Evolutionary conservation across 2,888 invertebrate genomes (phyloP).

Genomic region (Diarsia rubi): DNA sequence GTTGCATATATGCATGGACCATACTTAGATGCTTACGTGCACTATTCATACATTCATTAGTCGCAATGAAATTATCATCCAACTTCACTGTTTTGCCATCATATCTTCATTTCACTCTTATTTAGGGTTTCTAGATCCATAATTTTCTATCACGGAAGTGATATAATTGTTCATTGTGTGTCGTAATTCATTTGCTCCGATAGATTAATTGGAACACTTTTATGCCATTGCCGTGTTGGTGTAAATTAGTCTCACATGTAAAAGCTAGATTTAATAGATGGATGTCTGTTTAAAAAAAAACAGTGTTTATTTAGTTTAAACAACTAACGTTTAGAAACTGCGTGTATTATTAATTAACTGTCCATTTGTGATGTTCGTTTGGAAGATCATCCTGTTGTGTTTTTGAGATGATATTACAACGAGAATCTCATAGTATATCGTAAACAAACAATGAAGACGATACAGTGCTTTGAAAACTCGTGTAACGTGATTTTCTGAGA

Average conservation of each 20-base stretch:
- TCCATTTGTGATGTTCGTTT: constrained; percentile 25
- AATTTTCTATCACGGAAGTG: constrained; percentile 52
- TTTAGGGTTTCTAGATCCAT: constrained; percentile 58
- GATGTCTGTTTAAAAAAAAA: constrained; percentile 19
- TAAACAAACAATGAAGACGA: too few species aligned
- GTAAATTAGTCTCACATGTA: constrained; percentile 47
- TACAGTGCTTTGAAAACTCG: too few species aligned
- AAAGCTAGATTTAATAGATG: constrained; percentile 32
- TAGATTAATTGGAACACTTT: constrained; percentile 40
- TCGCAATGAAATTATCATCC: constrained; percentile 65
- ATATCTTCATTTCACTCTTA: constrained; percentile 64
- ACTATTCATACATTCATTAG: constrained; percentile 82
- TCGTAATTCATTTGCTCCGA: constrained; percentile 49
- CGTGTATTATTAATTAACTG: constrained; percentile 12
- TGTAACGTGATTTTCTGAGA: too few species aligned
- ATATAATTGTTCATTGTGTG: constrained; percentile 63
- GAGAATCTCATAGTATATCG: background rate
- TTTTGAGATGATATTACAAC: background rate
- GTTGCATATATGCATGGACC: constrained; percentile 90
- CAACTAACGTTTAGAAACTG: constrained; percentile 9
- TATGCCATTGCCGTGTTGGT: constrained; percentile 50
- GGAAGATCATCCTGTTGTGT: background rate
- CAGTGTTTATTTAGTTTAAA: constrained; percentile 20
- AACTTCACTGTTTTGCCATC: constrained; percentile 45
- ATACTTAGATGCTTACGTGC: constrained; percentile 89